A percentile compares a stretch with the other conserved stretches of the same genome.
These are phyloP conservation scores for Scrobipalpa costella DNA, from an alignment of 2,888 invertebrate genomes.

Conservation along the genomic window DNA sequence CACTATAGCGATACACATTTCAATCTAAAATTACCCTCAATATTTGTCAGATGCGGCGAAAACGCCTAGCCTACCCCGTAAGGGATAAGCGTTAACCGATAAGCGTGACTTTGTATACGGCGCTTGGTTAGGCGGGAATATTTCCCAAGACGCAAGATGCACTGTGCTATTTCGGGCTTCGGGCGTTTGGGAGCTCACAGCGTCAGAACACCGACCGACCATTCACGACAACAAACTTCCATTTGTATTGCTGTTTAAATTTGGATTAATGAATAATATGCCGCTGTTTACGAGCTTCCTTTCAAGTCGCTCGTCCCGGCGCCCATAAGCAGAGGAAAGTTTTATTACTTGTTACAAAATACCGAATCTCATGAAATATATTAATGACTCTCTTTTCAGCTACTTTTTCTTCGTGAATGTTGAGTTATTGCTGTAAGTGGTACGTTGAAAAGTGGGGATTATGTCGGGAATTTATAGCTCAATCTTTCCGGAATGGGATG, in stretches of 20 bases:
- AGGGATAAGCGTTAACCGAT: too few species aligned
- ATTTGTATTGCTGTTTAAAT: slow-evolving; percentile 25
- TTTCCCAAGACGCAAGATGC: slow-evolving; percentile 6
- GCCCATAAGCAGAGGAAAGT: slow-evolving; percentile 20
- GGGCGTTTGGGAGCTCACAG: not conserved
- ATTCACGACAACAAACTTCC: slow-evolving; percentile 25
- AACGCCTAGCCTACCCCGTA: too few species aligned
- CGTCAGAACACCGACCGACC: not conserved
- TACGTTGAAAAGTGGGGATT: slow-evolving; percentile 13
- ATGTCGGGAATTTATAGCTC: slow-evolving; percentile 8
- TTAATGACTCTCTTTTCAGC: slow-evolving; percentile 14
- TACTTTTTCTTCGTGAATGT: slow-evolving; percentile 14
- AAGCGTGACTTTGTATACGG: too few species aligned
- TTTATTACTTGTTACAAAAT: slow-evolving; percentile 22
- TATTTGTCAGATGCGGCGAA: too few species aligned
- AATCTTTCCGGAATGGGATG: slow-evolving; percentile 15
- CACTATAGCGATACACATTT: too few species aligned
- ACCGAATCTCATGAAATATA: slow-evolving; percentile 18
- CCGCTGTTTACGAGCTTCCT: slow-evolving; percentile 21
- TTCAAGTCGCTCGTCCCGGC: slow-evolving; percentile 15
- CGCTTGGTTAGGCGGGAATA: slow-evolving; percentile 1
- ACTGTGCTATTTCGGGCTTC: not conserved
- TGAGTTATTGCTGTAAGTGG: slow-evolving; percentile 18
- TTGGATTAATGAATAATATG: slow-evolving; percentile 27
- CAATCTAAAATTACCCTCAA: too few species aligned